Base-by-base conservation (phyloP, 2,113 vertebrate species). In the Tauraco erythrolophus region DNA sequence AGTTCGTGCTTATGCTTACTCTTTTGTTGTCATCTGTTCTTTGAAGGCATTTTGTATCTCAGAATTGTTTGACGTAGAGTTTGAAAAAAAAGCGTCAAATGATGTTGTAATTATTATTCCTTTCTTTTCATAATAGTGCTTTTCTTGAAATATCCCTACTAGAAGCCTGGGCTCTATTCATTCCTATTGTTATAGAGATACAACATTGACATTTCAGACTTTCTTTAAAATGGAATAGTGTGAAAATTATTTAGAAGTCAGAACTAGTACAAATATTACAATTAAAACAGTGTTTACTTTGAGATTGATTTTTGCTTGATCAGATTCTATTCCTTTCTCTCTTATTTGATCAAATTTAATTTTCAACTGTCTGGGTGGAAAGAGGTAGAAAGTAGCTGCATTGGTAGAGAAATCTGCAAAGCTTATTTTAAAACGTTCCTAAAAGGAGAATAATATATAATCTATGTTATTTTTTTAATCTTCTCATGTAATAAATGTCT, bases 241-340 rank as follows among this genome's bases (percentile, higher is more conserved):
- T 71, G 60, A 84, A 90, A 72, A 85, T 46, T 1, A 4, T 82
- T 91, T 87, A 39, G 43, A 82, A 89, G 50, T 74, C 65, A 89
- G 61, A 89, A 64, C 14, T 50, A n/a, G 10, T n/a, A 71, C 9
- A 84, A 89, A 76, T 48, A 60, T 82, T 79, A 3, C 39, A 94
- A 91, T 95, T 96, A 91, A 94, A 92, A 56, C 19, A 70, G 41
- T 68, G 54, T 91, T 96, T 89, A 60, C 39, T 75, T 35, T 51
- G 72, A 68, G 31, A 80, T 81, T 70, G 45, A 21, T 62, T 78
- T 78, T 92, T 64, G 19, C 68, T 64, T 84, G 54, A 41, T 88
- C 74, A 71, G 53, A 15, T 87, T 82, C 77, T 66, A n/a, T 61
- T 89, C 10, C 18, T 51, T 68, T 79, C 54, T 93, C 7, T 7